phyloP scores from a whole-genome alignment of 2,113 vertebrate genomes.

The Oryctolagus cuniculus region DNA sequence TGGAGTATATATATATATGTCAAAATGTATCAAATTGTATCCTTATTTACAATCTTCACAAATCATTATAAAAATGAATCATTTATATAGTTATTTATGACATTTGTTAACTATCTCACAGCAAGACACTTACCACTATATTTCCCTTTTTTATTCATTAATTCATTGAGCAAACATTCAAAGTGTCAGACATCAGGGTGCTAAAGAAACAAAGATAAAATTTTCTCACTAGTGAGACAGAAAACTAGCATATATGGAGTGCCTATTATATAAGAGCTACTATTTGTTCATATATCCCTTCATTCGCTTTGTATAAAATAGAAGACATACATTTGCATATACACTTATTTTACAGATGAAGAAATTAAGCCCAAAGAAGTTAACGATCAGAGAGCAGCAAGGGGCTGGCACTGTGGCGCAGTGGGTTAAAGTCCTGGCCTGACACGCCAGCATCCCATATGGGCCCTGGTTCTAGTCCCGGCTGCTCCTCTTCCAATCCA shows the following conservation, averaged over 20 bases:
- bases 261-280: neutral
- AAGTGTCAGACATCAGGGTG: neutral
- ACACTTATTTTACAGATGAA: constrained; percentile 7
- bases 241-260: neutral
- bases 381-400: neutral
- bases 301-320: constrained; percentile 15
- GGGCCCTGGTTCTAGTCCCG: too few species aligned
- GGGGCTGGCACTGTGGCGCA: too few species aligned
- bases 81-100: neutral
- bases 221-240: neutral
- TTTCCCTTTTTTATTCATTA: constrained; percentile 7
- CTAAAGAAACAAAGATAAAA: neutral
- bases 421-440: too few species aligned
- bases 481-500: too few species aligned
- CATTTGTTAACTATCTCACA: neutral
- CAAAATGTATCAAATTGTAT: neutral
- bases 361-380: neutral
- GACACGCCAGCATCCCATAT: too few species aligned
- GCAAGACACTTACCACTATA: neutral
- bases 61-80: neutral
- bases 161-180: constrained; percentile 18
- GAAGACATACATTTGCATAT: neutral
- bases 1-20: neutral
- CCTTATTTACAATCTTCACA: neutral
- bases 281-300: neutral